Evolutionary conservation across 2,797 vertebrate species (phyloP).

Genomic region (Microtus agrestis): DNA sequence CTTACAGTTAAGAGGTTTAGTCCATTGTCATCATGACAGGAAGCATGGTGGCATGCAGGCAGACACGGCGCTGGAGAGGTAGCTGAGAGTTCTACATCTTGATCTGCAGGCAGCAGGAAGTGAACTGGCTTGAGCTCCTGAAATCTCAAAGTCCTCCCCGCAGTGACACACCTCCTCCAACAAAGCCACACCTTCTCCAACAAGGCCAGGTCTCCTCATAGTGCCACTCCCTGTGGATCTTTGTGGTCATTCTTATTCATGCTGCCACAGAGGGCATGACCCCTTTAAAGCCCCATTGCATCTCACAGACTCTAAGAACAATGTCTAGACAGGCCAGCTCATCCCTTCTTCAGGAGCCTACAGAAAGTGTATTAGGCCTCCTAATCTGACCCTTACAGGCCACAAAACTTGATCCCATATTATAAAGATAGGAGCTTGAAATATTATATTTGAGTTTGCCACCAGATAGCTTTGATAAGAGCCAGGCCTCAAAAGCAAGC

Average conservation of each 20-base stretch:
- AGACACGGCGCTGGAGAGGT: not conserved
- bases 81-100: not conserved
- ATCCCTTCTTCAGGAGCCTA: not conserved
- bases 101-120: not conserved
- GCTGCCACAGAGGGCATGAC: not conserved
- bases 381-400: not conserved
- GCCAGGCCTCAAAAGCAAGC: not conserved
- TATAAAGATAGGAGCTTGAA: not conserved
- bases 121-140: not conserved
- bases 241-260: not conserved
- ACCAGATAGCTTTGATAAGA: not conserved
- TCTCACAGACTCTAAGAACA: not conserved
- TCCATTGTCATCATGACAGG: not conserved
- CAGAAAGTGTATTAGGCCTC: not conserved
- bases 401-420: not conserved
- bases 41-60: not conserved
- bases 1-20: not conserved
- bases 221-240: not conserved
- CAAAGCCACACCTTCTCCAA: not conserved
- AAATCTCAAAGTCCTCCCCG: not conserved
- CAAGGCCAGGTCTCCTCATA: not conserved
- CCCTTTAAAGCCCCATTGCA: not conserved
- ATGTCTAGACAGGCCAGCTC: not conserved
- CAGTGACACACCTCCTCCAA: not conserved
- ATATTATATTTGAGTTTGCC: not conserved